Evolutionary conservation across 2,888 invertebrate genomes (phyloP).

Genomic region (Orthonevra nobilis): DNA sequence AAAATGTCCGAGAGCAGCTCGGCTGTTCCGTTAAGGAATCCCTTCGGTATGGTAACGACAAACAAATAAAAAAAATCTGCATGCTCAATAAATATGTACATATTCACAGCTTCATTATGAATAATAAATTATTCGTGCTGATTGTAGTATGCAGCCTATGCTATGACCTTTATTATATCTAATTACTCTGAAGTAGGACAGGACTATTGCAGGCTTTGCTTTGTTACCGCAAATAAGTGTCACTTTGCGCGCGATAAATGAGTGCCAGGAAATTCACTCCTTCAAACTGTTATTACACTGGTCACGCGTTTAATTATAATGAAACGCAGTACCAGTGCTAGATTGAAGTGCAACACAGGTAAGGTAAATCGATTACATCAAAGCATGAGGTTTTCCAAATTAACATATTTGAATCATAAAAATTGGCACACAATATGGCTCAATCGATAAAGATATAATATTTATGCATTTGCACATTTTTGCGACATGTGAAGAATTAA

Average conservation of each 20-base stretch:
- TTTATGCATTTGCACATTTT: constrained; percentile 15
- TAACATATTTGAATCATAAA: constrained; percentile 35
- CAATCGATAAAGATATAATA: background rate
- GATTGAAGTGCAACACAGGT: background rate
- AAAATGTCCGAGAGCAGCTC: too few species aligned
- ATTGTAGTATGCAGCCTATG: constrained; percentile 7
- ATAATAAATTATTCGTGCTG: constrained; percentile 24
- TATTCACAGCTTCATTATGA: background rate
- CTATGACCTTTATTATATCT: constrained; percentile 26
- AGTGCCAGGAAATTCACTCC: background rate
- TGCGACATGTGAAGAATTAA: background rate
- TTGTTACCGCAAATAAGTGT: constrained; percentile 6
- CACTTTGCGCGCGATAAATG: constrained; percentile 23
- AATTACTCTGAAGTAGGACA: constrained; percentile 20
- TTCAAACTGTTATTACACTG: constrained; percentile 11
- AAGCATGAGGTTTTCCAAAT: too few species aligned
- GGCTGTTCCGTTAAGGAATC: too few species aligned
- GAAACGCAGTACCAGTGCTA: constrained; percentile 5
- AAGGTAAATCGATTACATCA: background rate
- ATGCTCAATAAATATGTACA: constrained; percentile 1
- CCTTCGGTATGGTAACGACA: too few species aligned
- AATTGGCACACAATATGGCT: background rate
- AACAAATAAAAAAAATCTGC: too few species aligned
- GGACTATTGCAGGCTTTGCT: constrained; percentile 3
- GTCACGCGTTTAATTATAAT: constrained; percentile 44